Percentiles rank a stretch among this genome's conserved stretches.
Conservation (phyloP, 2,888 invertebrate species). For the Silvanus unidentatus region DNA sequence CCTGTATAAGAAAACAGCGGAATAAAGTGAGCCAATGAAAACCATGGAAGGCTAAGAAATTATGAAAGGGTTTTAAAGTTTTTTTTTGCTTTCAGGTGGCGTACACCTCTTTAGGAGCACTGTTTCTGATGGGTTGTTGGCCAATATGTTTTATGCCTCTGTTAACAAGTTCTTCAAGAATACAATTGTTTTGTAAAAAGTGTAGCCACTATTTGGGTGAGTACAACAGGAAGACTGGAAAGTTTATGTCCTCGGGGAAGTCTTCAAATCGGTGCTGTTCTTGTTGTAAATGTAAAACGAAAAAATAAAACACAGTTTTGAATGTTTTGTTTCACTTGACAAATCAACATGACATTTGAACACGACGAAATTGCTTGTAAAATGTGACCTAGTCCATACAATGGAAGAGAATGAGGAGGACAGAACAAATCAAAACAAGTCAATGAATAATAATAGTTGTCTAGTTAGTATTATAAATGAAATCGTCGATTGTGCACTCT, state of each 20-base stretch:
- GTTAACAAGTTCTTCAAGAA: slow-evolving; percentile 35
- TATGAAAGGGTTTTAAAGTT: neutral
- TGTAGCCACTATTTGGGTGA: slow-evolving; percentile 48
- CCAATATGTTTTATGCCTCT: slow-evolving; percentile 43
- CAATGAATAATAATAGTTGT: too few relatives aligned
- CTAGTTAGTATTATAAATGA: neutral
- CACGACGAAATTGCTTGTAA: too few relatives aligned
- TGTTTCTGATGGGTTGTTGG: slow-evolving; percentile 41
- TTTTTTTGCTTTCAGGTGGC: slow-evolving; percentile 28
- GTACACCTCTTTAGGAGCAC: slow-evolving; percentile 35
- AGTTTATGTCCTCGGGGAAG: too few relatives aligned
- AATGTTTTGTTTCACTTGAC: too few relatives aligned
- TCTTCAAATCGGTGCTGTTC: too few relatives aligned
- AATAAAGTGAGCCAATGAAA: slow-evolving; percentile 32
- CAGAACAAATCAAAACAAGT: too few relatives aligned
- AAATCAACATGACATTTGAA: too few relatives aligned
- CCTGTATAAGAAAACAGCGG: slow-evolving; percentile 38
- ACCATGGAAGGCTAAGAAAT: neutral
- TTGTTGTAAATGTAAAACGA: too few relatives aligned
- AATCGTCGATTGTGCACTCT: neutral
- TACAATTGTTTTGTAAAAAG: slow-evolving; percentile 45
- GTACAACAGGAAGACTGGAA: slow-evolving; percentile 33
- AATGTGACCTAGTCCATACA: too few relatives aligned
- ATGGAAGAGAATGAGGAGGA: too few relatives aligned
- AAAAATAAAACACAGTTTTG: too few relatives aligned